Conservation (phyloP, 2,888 invertebrate species). For the Elmis aenea region DNA sequence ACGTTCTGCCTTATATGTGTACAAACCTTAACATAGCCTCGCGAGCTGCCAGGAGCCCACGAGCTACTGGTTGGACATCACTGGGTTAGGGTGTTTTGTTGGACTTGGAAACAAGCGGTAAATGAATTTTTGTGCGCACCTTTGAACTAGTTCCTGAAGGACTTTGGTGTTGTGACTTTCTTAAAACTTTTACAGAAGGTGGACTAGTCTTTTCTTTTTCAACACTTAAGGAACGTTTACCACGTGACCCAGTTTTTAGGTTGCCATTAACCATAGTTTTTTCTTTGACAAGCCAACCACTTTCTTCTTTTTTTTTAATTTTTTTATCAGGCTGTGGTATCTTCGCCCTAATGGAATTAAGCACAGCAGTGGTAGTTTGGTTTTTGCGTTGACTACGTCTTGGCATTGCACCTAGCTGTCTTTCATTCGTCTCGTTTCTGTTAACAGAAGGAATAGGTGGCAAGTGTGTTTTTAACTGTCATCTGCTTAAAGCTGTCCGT, state of each 20-base stretch:
- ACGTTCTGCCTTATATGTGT: too few relatives aligned
- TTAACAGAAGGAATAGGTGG: constrained; percentile 36
- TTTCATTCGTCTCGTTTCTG: constrained; percentile 38
- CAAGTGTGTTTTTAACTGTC: constrained; percentile 29
- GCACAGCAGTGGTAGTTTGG: constrained; percentile 17
- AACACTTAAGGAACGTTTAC: constrained; percentile 38
- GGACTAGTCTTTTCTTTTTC: constrained; percentile 41
- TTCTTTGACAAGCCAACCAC: constrained; percentile 29
- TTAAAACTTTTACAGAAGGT: constrained; percentile 41
- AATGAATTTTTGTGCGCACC: constrained; percentile 22
- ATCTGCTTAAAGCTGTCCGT: constrained; percentile 32
- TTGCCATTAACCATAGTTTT: neutral
- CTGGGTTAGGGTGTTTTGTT: constrained; percentile 23
- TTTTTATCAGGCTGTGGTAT: constrained; percentile 16
- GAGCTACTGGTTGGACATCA: too few relatives aligned
- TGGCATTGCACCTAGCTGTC: constrained; percentile 24
- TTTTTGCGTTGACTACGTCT: constrained; percentile 34
- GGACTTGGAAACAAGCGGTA: constrained; percentile 27
- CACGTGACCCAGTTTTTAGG: constrained; percentile 33
- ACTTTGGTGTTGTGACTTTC: constrained; percentile 30
- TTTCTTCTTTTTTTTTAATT: constrained; percentile 30
- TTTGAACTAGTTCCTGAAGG: constrained; percentile 18
- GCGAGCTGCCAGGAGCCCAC: too few relatives aligned
- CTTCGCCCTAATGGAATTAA: constrained; percentile 12
- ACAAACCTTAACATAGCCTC: too few relatives aligned